phyloP scores from a whole-genome alignment of 2,888 invertebrate species.

The Dicyrtomina minuta region DNA sequence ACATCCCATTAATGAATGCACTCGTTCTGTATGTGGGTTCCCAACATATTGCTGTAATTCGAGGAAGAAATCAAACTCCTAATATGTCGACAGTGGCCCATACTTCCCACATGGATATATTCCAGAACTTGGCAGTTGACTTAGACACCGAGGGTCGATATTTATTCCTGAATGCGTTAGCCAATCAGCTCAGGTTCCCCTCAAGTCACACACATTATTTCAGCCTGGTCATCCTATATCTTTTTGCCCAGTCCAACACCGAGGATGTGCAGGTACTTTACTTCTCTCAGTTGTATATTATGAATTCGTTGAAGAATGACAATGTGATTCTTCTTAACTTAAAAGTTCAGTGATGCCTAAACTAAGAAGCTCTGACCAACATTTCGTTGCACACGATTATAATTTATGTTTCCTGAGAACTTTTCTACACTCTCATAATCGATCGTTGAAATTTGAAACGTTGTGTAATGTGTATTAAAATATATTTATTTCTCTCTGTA shows the following conservation, averaged over 20 bases:
- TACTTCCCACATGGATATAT: slow-evolving; percentile 99
- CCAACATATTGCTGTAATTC: slow-evolving; percentile 89
- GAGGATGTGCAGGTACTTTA: slow-evolving; percentile 89
- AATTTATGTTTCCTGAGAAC: no score
- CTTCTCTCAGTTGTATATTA: slow-evolving; percentile 36
- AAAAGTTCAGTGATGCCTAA: slow-evolving; percentile 13
- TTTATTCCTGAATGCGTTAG: slow-evolving; percentile 95
- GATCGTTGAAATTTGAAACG: no score
- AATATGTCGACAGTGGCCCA: slow-evolving; percentile 98
- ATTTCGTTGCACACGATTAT: no score
- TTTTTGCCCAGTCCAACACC: slow-evolving; percentile 96
- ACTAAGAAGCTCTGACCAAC: neutral
- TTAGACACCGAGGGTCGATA: slow-evolving; percentile 95
- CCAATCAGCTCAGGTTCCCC: slow-evolving; percentile 97
- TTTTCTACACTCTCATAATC: no score
- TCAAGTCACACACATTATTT: slow-evolving; percentile 99
- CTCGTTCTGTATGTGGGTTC: slow-evolving; percentile 96
- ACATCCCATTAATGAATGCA: slow-evolving; percentile 94
- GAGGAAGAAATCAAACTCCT: slow-evolving; percentile 86
- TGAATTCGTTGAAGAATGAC: no score
- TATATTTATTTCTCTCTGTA: neutral
- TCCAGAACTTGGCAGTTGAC: slow-evolving; percentile 97
- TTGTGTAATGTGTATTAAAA: no score
- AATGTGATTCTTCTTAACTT: neutral
- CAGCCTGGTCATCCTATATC: slow-evolving; percentile 92